Evolutionary conservation across 2,113 vertebrate genomes (phyloP), one percentile per base, ranked within the genome.

Genomic region (Bubo blakistoni): DNA sequence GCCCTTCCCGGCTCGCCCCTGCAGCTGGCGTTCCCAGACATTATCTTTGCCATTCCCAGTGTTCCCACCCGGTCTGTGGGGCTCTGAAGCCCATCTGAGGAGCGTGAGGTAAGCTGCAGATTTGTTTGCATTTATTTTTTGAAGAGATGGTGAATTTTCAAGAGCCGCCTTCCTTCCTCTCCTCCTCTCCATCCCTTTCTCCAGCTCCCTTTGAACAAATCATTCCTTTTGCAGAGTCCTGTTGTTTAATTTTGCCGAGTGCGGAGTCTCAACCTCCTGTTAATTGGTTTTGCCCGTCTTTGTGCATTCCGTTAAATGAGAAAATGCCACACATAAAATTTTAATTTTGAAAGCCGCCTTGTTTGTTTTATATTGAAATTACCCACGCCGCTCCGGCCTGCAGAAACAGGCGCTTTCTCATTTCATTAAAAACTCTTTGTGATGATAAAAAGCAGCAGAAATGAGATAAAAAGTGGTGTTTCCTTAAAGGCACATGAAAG

Each of bases 321-420:
- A 97, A 98, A 98, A 97, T 79, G 96, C 97, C 97, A 94, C 97
- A 97, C 95, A 96, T 96, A 96, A 97, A 97, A 98, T 97, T 97
- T 98, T 97, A 96, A 98, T 98, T 98, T 97, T 97, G 97, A 98
- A 98, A 98, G 96, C 88, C 6, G 95, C 95, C 97, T 98, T 98
- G 97, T 98, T 98, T 98, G 98, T 98, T 98, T 98, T 98, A 97
- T 96, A 97, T 97, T 98, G 97, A 98, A 97, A 98, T 97, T 97
- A 95, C 96, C 94, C 86, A 66, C 57, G 86, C 97, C 24, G 82
- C 91, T 90, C 69, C 58, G 49, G 96, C 96, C 97, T 27, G 88
- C 94, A 89, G 96, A 98, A 98, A 98, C 95, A 98, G 97, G 96
- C 94, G 96, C 97, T 97, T 93, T 96, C 97, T 98, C 81, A 13